Evolutionary conservation across 2,888 invertebrate genomes (phyloP), one percentile per base, ranked within the genome.

Genomic region (Autographa gamma): DNA sequence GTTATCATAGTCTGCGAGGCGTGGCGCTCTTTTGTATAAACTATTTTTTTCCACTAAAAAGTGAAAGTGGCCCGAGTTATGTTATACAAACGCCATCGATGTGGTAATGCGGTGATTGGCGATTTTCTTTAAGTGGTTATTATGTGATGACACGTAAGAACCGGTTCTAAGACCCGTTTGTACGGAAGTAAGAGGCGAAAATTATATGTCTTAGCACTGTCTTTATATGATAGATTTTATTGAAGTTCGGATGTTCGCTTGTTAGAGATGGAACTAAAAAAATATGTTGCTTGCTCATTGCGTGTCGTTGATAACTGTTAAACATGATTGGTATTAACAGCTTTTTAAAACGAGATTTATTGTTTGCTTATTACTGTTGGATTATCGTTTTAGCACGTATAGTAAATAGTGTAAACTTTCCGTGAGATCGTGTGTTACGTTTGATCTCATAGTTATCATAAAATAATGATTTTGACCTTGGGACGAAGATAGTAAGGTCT

Each of bases 121-220:
- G 82, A 88, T 85, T 85, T 86, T 88, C 84, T 84, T 88, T 85
- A 82, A 84, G 81, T 83, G 84, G 65, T 68, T 79, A 89, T 92
- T 91, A 92, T 92, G 85, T 84, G 92, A 90, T 90, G 89, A 89
- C 85, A 91, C 90, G 90, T 93, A 92, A 82, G 78, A 90, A 91
- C 92, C 85, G 87, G 92, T 91, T 87, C 19, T 13, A 41, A 64
- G 58, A 11, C 59, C 32, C 41, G 69, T 80, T 66, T 69, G 69
- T 80, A 52, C 81, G 85, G 79, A 82, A 84, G 85, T 82, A 82
- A 82, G 62, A 82, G 80, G 83, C 56, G n/a, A 41, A 31, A 31
- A 41, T 41, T 38, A 32, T 38, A 14, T 58, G 58, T 58, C 7
- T 59, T 32, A 31, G 16, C n/a, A 41, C 32, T 60, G 31, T 66